phyloP scores from a whole-genome alignment of 2,888 invertebrate species.

The Pimpla rufipes region DNA sequence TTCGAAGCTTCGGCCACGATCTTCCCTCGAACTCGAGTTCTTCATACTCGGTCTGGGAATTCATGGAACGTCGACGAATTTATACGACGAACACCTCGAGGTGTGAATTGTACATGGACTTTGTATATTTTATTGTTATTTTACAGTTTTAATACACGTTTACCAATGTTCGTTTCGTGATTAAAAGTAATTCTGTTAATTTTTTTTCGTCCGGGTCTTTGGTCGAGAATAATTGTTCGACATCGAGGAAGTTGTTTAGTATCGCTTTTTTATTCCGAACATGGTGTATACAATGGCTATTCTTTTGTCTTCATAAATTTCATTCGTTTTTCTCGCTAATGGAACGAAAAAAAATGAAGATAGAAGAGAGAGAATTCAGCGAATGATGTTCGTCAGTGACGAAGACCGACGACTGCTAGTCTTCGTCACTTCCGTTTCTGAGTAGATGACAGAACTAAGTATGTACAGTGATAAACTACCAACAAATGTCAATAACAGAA shows the following conservation, averaged over 20 bases:
- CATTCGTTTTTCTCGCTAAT: constrained; percentile 51
- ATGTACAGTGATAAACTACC: constrained; percentile 62
- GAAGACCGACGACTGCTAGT: constrained; percentile 36
- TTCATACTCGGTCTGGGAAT: background rate
- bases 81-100: constrained; percentile 70
- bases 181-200: background rate
- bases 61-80: constrained; percentile 53
- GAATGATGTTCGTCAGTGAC: constrained; percentile 21
- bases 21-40: background rate
- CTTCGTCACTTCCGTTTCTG: constrained; percentile 33
- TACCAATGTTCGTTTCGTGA: constrained; percentile 36
- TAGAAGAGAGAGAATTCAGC: constrained; percentile 29
- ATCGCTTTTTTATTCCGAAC: constrained; percentile 78
- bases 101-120: constrained; percentile 72
- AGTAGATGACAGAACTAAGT: constrained; percentile 59
- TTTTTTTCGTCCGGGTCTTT: background rate
- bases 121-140: constrained; percentile 72
- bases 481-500: constrained; percentile 33
- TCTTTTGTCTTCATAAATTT: constrained; percentile 67
- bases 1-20: background rate
- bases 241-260: constrained; percentile 50
- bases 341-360: constrained; percentile 45
- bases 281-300: constrained; percentile 76
- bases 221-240: background rate
- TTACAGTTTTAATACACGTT: constrained; percentile 74